A percentile compares a stretch with the other conserved stretches of the same genome.
These are phyloP conservation scores for Lycophotia porphyrea DNA, from an alignment of 2,888 invertebrate species.

Conservation along the genomic window DNA sequence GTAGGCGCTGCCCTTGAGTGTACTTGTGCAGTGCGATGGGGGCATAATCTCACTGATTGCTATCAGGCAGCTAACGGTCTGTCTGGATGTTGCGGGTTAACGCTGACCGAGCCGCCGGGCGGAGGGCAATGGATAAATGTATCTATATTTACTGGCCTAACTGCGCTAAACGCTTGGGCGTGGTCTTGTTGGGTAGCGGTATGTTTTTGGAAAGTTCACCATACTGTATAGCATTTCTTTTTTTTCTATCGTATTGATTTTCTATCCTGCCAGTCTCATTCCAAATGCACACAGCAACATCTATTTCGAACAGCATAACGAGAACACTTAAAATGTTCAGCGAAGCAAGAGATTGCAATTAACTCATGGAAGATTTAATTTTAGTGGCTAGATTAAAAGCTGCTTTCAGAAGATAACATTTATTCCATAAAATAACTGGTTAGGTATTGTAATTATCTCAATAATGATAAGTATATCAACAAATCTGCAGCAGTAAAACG, in stretches of 20 bases:
- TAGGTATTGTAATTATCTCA: conserved; percentile 20
- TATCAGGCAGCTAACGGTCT: conserved; percentile 74
- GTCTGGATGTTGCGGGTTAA: conserved; percentile 71
- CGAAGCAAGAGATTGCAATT: conserved; percentile 56
- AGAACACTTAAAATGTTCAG: conserved; percentile 53
- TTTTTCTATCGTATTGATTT: not conserved
- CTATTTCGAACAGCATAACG: conserved; percentile 32
- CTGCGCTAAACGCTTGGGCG: conserved; percentile 46
- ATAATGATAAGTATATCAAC: conserved; percentile 19
- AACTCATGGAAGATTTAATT: conserved; percentile 49
- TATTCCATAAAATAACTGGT: conserved; percentile 34
- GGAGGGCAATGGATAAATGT: conserved; percentile 65
- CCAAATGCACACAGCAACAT: conserved; percentile 19
- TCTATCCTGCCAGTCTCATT: conserved; percentile 27
- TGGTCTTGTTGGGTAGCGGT: conserved; percentile 28
- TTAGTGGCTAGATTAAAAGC: conserved; percentile 53
- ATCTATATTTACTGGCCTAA: conserved; percentile 58
- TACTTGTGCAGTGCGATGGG: conserved; percentile 65
- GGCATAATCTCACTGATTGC: conserved; percentile 79
- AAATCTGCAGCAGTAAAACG: conserved; percentile 16
- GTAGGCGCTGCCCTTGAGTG: conserved; percentile 58
- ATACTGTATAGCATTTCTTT: not conserved
- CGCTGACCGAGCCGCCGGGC: conserved; percentile 60
- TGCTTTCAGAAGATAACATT: conserved; percentile 25
- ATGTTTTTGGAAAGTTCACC: conserved; percentile 29